Evolutionary conservation across 2,113 vertebrate genomes (phyloP).

Genomic region (Gallinago jamesoni): DNA sequence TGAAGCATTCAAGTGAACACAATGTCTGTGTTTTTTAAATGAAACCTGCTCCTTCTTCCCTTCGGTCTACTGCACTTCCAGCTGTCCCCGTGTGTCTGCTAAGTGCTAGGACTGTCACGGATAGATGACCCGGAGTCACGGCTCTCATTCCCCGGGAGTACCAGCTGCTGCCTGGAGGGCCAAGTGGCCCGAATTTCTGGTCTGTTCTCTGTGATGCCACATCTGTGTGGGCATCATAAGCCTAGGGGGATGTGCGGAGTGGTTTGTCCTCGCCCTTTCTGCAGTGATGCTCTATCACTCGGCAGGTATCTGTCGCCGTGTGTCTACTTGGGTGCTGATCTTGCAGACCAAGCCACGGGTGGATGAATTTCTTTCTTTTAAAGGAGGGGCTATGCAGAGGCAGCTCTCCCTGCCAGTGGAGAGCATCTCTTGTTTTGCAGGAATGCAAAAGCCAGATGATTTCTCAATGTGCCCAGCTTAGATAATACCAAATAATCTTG

Average conservation of each 20-base stretch:
- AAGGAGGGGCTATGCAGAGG: not conserved
- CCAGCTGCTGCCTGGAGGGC: not conserved
- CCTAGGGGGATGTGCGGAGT: accelerated
- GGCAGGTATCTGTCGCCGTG: not conserved
- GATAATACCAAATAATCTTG: not conserved
- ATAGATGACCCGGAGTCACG: not conserved
- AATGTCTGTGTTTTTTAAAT: not conserved
- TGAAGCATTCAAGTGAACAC: not conserved
- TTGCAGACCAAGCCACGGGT: not conserved
- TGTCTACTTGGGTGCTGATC: accelerated
- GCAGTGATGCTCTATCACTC: not conserved
- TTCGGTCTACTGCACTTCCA: not conserved
- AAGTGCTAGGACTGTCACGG: not conserved
- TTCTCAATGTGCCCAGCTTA: not conserved
- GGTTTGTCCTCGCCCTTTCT: not conserved
- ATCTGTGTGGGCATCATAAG: not conserved
- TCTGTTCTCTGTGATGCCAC: not conserved
- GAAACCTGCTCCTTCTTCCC: not conserved
- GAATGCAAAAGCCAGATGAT: not conserved
- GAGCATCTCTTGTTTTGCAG: not conserved
- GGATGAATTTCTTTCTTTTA: not conserved
- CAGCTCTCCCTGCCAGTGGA: not conserved
- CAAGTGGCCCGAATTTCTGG: not conserved
- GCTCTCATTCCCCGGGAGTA: not conserved
- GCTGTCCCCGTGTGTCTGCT: not conserved